Evolutionary conservation across 2,113 vertebrate genomes (phyloP).

Genomic region (Centrocercus urophasianus): DNA sequence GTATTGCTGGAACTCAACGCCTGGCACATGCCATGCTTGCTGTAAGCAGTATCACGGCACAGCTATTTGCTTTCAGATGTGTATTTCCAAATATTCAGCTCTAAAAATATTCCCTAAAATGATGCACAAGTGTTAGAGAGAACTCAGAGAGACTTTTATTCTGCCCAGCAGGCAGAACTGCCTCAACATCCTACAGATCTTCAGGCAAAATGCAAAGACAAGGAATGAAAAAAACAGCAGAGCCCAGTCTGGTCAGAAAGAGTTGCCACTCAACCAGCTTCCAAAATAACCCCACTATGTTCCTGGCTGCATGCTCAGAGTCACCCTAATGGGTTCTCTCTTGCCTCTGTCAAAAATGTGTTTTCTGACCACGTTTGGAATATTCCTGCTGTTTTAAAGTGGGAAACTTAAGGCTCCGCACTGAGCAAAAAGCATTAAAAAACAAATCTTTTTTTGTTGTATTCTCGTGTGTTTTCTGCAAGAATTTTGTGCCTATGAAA

Average conservation of each 20-base stretch:
- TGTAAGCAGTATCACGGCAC: accelerated
- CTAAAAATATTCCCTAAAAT: not conserved
- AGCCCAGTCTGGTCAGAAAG: not conserved
- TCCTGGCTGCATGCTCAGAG: too few relatives aligned
- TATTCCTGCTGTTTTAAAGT: not conserved
- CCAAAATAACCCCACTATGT: not conserved
- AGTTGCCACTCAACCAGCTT: not conserved
- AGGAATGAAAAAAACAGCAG: not conserved
- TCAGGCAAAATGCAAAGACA: not conserved
- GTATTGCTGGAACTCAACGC: accelerated
- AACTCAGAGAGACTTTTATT: not conserved
- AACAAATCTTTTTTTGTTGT: not conserved
- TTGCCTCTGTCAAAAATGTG: not conserved
- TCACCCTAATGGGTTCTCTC: not conserved
- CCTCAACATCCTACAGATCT: not conserved
- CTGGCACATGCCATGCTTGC: accelerated
- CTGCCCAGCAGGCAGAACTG: not conserved
- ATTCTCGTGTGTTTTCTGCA: not conserved
- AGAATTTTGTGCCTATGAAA: not conserved
- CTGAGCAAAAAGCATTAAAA: not conserved
- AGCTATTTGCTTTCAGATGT: not conserved
- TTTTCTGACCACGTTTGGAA: not conserved
- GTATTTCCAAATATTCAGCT: not conserved
- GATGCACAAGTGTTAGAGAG: not conserved
- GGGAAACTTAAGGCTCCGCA: not conserved